Evolutionary conservation across 2,797 vertebrate genomes (phyloP), one percentile per base, ranked within the genome.

Genomic region (Pseudochirops cupreus): DNA sequence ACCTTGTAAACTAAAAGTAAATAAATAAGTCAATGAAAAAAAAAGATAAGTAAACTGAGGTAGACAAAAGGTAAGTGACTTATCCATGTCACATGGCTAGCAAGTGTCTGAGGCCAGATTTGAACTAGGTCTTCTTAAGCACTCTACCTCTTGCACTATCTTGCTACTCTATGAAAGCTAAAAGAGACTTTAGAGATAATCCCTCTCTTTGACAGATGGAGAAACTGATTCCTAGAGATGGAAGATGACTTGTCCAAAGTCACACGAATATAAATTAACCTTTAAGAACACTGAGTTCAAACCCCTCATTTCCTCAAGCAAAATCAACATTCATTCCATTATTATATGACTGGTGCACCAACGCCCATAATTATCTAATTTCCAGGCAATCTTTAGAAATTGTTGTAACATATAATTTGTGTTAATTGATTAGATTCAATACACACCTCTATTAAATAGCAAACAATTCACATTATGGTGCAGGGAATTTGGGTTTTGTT

Each of bases 341-440:
- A 21, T 24, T 46, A 24, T 24, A 50, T 87, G 74, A 87, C 18
- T 26, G 74, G 5, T 11, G 24, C 21, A 39, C 18, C n/a, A 82
- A 21, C 0, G 0, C 21, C 21, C 24, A 46, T 50, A 26, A 87
- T 87, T 46, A 46, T 50, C 74, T 26, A 87, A 82, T 46, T 87
- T 10, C 2, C 24, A 26, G 10, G 74, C 7, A 87, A 67, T 21
- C n/a, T 28, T 18, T 6, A 53, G 58, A 91, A 91, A 91, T 57
- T 33, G 11, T 0, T 0, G 1, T 91, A 33, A 1, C 0, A 5
- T 55, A 1, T 26, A 4, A 50, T 3, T 57, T 29, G 29, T n/a
- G 29, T 90, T 10, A 53, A 56, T 0, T 26, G 9, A 50, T 56
- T 56, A 59, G n/a, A 54, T 1, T 16, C 46, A 14, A 0, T 0